A percentile compares a stretch with the other conserved stretches of the same genome.
These are phyloP conservation scores for Neodiprion fabricii DNA, from an alignment of 1,140 invertebrate genomes.

Conservation along the genomic window DNA sequence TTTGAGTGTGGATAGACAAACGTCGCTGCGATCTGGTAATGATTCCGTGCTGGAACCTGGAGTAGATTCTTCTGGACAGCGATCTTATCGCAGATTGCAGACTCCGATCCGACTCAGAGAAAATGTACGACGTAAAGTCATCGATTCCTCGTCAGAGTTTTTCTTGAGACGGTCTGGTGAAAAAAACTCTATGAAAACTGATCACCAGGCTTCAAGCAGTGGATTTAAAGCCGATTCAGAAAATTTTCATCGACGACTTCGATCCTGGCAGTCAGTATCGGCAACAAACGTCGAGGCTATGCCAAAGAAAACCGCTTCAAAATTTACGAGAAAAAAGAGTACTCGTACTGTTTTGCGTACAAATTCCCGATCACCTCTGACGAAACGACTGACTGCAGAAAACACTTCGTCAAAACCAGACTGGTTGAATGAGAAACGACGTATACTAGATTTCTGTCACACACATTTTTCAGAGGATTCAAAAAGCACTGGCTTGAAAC, in stretches of 20 bases:
- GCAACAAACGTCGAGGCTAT: not conserved
- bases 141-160: not conserved
- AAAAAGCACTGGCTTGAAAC: not conserved
- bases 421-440: not conserved
- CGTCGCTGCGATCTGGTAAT: not conserved
- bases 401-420: not conserved
- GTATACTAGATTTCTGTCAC: not conserved
- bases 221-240: no score
- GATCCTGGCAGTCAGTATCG: not conserved
- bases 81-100: not conserved
- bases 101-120: not conserved
- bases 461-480: not conserved
- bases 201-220: not conserved
- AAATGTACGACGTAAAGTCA: not conserved
- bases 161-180: not conserved
- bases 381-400: not conserved
- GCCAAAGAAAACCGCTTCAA: not conserved
- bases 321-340: not conserved
- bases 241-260: not conserved
- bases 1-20: no score
- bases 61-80: not conserved
- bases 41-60: not conserved
- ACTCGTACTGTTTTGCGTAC: not conserved
- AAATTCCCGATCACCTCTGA: not conserved
- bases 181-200: not conserved